A percentile compares a stretch with the other conserved stretches of the same genome.
Evolutionary conservation across 2,888 invertebrate genomes (phyloP).

Genomic region (Drosophila kokeensis): DNA sequence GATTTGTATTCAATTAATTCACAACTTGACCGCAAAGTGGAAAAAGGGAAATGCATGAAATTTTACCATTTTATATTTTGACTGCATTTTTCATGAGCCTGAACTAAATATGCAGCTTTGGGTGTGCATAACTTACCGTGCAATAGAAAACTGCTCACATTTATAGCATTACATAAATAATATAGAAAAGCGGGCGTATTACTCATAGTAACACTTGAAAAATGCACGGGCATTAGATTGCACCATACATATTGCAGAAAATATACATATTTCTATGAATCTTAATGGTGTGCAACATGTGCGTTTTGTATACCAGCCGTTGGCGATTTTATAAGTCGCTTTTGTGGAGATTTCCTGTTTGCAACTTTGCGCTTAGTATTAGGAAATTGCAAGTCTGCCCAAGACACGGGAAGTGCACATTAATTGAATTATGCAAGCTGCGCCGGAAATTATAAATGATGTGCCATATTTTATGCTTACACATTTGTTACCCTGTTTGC

Average conservation of each 20-base stretch:
- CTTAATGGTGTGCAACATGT: conserved; percentile 15
- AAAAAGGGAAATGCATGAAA: conserved; percentile 34
- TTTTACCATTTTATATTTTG: conserved; percentile 37
- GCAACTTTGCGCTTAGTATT: conserved; percentile 31
- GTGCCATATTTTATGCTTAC: conserved; percentile 68
- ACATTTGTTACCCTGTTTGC: conserved; percentile 12
- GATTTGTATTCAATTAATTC: conserved; percentile 24
- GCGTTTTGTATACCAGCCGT: conserved; percentile 47
- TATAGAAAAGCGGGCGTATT: conserved; percentile 34
- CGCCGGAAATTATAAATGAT: conserved; percentile 77
- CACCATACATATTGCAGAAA: conserved; percentile 16
- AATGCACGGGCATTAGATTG: conserved; percentile 37
- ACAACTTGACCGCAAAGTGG: conserved; percentile 27
- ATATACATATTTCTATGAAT: not conserved
- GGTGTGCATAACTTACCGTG: conserved; percentile 48
- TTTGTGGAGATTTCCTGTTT: conserved; percentile 57
- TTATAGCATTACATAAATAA: conserved; percentile 21
- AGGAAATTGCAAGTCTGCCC: conserved; percentile 46
- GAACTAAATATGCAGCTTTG: conserved; percentile 42
- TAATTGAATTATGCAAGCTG: conserved; percentile 74
- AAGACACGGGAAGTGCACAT: conserved; percentile 68
- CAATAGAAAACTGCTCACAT: conserved; percentile 8
- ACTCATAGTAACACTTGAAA: conserved; percentile 46
- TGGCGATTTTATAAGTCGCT: conserved; percentile 45
- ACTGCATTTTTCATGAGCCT: conserved; percentile 57